These are phyloP conservation scores for Psittacula echo DNA, from an alignment of 2,797 vertebrate species.

Conservation along the genomic window DNA sequence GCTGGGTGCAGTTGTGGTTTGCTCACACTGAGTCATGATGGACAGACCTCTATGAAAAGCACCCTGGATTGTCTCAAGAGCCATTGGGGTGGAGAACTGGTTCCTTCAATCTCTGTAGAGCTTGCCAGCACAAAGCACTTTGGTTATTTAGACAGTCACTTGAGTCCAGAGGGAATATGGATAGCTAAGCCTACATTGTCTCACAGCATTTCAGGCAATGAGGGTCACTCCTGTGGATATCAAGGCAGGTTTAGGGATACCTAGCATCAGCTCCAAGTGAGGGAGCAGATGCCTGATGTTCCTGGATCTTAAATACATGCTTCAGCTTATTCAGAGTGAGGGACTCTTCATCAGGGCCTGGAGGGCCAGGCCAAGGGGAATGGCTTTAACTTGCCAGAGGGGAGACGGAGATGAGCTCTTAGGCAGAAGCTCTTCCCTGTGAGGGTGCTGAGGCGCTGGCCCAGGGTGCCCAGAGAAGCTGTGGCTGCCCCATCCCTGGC, in stretches of 20 bases:
- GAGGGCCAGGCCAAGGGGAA: background rate
- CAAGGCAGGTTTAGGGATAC: background rate
- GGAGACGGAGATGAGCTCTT: background rate
- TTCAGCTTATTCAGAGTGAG: background rate
- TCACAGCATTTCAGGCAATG: rapidly evolving
- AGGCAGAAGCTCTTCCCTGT: too few relatives aligned
- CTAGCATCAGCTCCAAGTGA: background rate
- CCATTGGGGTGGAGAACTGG: background rate
- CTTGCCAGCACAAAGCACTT: background rate
- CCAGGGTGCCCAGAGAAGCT: too few relatives aligned
- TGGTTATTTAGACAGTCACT: background rate
- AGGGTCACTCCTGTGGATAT: background rate
- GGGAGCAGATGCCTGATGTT: background rate
- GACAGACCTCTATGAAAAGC: background rate
- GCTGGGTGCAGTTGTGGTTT: background rate
- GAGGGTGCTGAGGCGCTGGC: too few relatives aligned
- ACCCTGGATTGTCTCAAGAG: background rate
- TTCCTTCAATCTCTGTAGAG: background rate
- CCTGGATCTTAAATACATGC: background rate
- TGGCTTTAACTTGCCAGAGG: background rate
- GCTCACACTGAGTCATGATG: background rate
- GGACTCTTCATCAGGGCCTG: background rate
- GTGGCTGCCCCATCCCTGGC: too few relatives aligned
- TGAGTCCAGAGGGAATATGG: background rate
- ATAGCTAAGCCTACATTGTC: background rate